A percentile compares a stretch with the other conserved stretches of the same genome.
Conservation (phyloP, 2,888 invertebrate species). For the Orthosia incerta region DNA sequence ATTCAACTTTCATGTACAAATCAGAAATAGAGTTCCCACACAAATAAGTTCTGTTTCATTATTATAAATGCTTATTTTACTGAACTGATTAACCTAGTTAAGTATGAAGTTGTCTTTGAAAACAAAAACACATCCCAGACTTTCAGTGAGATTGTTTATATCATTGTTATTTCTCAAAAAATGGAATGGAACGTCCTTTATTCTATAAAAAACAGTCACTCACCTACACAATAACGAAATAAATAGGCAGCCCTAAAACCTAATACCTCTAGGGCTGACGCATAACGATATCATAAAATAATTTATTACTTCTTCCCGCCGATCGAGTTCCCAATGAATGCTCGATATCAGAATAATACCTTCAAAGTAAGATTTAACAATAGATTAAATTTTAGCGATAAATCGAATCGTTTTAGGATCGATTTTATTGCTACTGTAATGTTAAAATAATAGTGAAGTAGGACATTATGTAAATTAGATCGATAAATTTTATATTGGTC, state of each 20-base stretch:
- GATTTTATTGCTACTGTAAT: constrained; percentile 44
- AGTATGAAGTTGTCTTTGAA: no score
- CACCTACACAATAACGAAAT: constrained; percentile 10
- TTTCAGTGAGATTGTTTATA: no score
- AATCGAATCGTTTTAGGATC: constrained; percentile 48
- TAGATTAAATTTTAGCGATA: constrained; percentile 55
- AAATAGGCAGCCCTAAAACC: constrained; percentile 49
- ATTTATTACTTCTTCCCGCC: constrained; percentile 57
- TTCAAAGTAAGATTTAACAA: constrained; percentile 54
- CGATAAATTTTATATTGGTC: constrained; percentile 5
- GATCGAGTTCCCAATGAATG: constrained; percentile 56
- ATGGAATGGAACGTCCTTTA: neutral
- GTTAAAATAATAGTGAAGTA: constrained; percentile 31
- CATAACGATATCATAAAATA: constrained; percentile 62
- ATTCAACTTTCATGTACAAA: no score
- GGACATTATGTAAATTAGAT: constrained; percentile 39
- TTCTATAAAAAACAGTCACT: neutral
- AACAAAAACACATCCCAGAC: no score
- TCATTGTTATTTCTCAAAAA: neutral
- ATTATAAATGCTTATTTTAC: no score
- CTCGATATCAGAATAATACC: constrained; percentile 57
- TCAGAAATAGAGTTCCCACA: no score
- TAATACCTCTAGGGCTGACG: constrained; percentile 60
- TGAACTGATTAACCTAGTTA: no score
- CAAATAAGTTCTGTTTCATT: no score